Evolutionary conservation across 2,888 invertebrate species (phyloP), one percentile per base, ranked within the genome.

Genomic region (Crocallis elinguaria): DNA sequence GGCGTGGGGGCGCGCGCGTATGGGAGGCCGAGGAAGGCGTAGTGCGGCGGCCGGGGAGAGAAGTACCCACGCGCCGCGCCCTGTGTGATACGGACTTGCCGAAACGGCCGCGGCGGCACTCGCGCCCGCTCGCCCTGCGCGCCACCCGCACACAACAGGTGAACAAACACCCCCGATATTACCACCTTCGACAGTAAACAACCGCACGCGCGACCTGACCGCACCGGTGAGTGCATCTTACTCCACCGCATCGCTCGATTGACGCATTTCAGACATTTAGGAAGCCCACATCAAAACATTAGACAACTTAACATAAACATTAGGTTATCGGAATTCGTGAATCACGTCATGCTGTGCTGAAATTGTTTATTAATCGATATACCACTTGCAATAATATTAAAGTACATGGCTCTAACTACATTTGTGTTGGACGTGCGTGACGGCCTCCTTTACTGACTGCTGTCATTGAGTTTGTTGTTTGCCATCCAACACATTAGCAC

Each of bases 11-110:
- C 70, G 58, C 73, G 78, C 43, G 84, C 89, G 79, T 90, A 90
- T 36, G 88, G 88, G 35, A 91, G 62, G 36, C 90, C 90, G 67
- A 86, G 82, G 80, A 73, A 91, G 46, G 79, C 79, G 71, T 76
- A 87, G 75, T 88, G 82, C 32, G 84, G 79, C 38, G 79, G 79
- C 45, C 49, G 58, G 39, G 77, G 66, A 54, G 64, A 60, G 58
- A 77, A 69, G 74, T 88, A 88, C 38, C 90, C 90, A 25, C 90
- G 77, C 48, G 77, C 87, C 43, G 60, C 55, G 44, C 90, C 90
- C 66, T 85, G 85, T 36, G 74, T 70, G 39, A 82, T 86, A 33
- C 19, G 49, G 57, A 86, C 86, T 66, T 85, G 86, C 37, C 82
- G 76, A 57, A 76, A 69, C 19, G 71, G 67, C 52, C 77, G 66